phyloP scores from a whole-genome alignment of 2,797 vertebrate genomes.

The Hephaestus fuliginosus region DNA sequence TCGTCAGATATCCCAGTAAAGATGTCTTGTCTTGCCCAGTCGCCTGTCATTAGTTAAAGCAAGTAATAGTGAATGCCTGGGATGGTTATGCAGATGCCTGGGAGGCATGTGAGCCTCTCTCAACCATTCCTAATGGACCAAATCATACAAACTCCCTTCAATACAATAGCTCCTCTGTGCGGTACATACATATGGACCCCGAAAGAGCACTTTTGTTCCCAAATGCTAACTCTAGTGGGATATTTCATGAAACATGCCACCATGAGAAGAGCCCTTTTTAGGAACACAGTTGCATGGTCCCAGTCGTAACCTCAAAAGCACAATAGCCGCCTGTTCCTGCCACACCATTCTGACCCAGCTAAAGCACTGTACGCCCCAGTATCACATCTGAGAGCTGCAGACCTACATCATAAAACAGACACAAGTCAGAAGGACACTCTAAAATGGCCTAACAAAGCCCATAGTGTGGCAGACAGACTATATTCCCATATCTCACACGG shows the following conservation, averaged over 20 bases:
- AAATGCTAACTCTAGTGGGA: slow-evolving; percentile 76
- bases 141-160: slow-evolving; percentile 79
- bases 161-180: slow-evolving; percentile 81
- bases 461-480: slow-evolving; percentile 50
- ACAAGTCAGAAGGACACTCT: slow-evolving; percentile 35
- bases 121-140: slow-evolving; percentile 78
- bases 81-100: slow-evolving; percentile 79
- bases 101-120: slow-evolving; percentile 75
- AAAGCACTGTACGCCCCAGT: slow-evolving; percentile 56
- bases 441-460: slow-evolving; percentile 51
- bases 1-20: slow-evolving; percentile 77
- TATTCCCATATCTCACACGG: slow-evolving; percentile 32
- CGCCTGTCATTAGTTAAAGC: slow-evolving; percentile 78
- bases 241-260: slow-evolving; percentile 78
- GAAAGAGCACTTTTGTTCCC: slow-evolving; percentile 85
- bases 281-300: slow-evolving; percentile 69
- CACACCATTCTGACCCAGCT: slow-evolving; percentile 48
- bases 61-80: slow-evolving; percentile 78
- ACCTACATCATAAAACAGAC: slow-evolving; percentile 66
- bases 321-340: slow-evolving; percentile 83
- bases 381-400: slow-evolving; percentile 59
- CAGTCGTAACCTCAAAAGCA: slow-evolving; percentile 67
- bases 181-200: slow-evolving; percentile 64
- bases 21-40: slow-evolving; percentile 77
- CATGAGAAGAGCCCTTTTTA: slow-evolving; percentile 77